Evolutionary conservation across 2,113 vertebrate species (phyloP).

Genomic region (Baryphthengus martii): DNA sequence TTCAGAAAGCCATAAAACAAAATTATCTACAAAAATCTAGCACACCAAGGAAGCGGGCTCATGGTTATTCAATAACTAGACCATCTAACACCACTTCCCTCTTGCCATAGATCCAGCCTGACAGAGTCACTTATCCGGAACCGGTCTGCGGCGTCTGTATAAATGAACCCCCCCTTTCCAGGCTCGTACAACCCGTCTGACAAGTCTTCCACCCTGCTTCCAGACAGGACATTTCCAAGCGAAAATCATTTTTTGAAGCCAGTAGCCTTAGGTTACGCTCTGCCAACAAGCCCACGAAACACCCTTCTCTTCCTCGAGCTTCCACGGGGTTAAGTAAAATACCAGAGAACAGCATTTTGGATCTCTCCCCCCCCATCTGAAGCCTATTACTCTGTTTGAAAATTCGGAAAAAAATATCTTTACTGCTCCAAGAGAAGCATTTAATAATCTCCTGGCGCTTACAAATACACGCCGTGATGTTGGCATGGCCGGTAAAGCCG

Average conservation of each 20-base stretch:
- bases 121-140: not conserved
- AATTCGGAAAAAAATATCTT: not conserved
- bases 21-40: conserved; percentile 45
- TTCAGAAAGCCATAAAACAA: conserved; percentile 58
- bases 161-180: not conserved
- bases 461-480: not conserved
- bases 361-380: not conserved
- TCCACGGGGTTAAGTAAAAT: not conserved
- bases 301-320: not conserved
- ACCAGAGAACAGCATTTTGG: not conserved
- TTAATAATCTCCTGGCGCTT: not conserved
- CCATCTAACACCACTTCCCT: conserved; percentile 39
- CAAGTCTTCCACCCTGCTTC: not conserved
- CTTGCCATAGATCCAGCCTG: not conserved
- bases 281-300: not conserved
- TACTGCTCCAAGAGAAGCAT: not conserved
- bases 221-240: not conserved
- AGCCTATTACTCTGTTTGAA: not conserved
- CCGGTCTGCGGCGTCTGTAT: not conserved
- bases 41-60: conserved; percentile 49
- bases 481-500: not conserved
- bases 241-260: not conserved
- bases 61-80: conserved; percentile 55
- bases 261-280: not conserved
- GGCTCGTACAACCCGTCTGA: conserved; percentile 3